Evolutionary conservation across 2,888 invertebrate species (phyloP).

Genomic region (Zele albiditarsus): DNA sequence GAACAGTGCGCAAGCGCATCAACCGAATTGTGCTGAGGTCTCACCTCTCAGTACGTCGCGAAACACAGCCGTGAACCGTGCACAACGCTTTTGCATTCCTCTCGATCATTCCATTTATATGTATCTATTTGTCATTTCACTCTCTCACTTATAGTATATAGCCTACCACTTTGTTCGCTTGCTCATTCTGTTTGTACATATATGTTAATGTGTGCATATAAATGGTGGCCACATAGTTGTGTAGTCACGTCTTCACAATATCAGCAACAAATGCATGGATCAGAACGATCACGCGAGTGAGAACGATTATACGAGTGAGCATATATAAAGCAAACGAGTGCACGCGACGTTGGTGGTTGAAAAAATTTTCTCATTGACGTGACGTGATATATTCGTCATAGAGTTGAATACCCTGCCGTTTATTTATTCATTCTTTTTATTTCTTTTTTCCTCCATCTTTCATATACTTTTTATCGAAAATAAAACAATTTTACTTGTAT

Average conservation of each 20-base stretch:
- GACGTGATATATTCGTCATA: background rate
- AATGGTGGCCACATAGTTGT: background rate
- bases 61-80: slow-evolving; percentile 24
- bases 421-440: background rate
- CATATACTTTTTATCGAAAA: background rate
- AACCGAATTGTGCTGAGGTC: background rate
- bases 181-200: background rate
- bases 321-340: background rate
- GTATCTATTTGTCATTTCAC: slow-evolving; percentile 31
- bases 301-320: background rate
- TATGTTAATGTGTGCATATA: background rate
- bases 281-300: slow-evolving; percentile 4
- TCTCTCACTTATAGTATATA: slow-evolving; percentile 19
- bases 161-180: background rate
- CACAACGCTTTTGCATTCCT: slow-evolving; percentile 49
- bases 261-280: slow-evolving; percentile 22
- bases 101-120: slow-evolving; percentile 50
- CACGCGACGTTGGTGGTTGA: background rate
- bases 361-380: slow-evolving; percentile 6
- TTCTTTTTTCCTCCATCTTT: background rate
- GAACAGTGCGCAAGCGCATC: slow-evolving; percentile 22
- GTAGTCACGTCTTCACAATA: slow-evolving; percentile 22
- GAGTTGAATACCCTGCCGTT: background rate
- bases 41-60: slow-evolving; percentile 33
- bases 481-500: background rate